Evolutionary conservation across 2,888 invertebrate genomes (phyloP).

Genomic region (Tetropium fuscum): DNA sequence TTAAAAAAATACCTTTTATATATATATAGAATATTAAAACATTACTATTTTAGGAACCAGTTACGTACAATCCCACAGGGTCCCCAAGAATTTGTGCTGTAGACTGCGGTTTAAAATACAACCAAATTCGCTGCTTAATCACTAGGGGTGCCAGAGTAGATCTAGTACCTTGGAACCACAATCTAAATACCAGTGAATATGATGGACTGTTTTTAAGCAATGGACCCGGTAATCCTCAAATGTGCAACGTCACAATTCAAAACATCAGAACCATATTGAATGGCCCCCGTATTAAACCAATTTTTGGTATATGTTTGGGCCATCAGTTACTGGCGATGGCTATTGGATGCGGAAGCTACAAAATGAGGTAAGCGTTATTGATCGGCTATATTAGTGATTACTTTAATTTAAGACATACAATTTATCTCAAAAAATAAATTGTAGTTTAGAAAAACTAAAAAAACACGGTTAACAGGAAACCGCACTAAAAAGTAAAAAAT

Average conservation of each 20-base stretch:
- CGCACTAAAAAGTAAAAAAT: too few relatives aligned
- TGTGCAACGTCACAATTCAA: constrained; percentile 81
- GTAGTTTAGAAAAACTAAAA: too few relatives aligned
- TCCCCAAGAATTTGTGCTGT: constrained; percentile 86
- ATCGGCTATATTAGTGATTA: not conserved
- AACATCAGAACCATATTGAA: constrained; percentile 75
- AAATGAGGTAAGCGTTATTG: constrained; percentile 82
- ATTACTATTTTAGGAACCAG: constrained; percentile 66
- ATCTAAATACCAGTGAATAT: constrained; percentile 75
- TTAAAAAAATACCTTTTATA: too few relatives aligned
- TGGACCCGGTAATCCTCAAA: constrained; percentile 95
- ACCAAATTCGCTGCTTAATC: constrained; percentile 93
- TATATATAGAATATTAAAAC: too few relatives aligned
- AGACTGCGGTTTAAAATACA: constrained; percentile 97
- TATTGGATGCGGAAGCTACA: constrained; percentile 92
- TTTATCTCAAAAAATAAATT: too few relatives aligned
- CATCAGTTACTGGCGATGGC: constrained; percentile 95
- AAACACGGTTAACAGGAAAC: too few relatives aligned
- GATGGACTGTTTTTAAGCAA: constrained; percentile 98
- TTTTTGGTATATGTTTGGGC: constrained; percentile 99
- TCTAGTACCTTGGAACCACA: constrained; percentile 92
- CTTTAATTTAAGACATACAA: too few relatives aligned
- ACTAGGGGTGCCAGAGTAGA: constrained; percentile 88
- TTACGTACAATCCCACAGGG: constrained; percentile 80
- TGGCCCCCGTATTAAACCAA: constrained; percentile 74